Base-by-base conservation (phyloP, 2,888 invertebrate genomes). In the Abscondita cerata region DNA sequence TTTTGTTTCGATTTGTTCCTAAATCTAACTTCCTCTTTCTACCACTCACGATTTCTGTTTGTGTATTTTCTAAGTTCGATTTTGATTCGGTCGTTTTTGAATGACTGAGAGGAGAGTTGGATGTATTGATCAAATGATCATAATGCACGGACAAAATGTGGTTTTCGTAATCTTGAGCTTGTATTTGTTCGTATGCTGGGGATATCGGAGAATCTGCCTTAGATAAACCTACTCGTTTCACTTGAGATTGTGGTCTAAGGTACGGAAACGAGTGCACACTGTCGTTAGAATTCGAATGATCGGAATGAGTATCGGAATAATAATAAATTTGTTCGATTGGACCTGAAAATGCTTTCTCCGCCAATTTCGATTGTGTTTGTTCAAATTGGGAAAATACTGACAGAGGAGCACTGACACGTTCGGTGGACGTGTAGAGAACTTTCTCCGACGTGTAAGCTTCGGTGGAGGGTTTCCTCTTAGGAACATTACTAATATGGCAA, bases 141-240 rank as follows among this genome's bases (percentile, higher is more conserved):
- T 1, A 50, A 15, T 34, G 19, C 1, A 54, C 34, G 1, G 6
- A 34, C 9, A 46, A 11, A 2, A 54, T 33, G 16, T 59, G 59
- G 12, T 20, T 54, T 44, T 44, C n/a, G 41, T 40, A 59, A n/a
- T 59, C 59, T 12, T 50, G 41, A 2, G 59, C 40, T 1, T 53
- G 53, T 31, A 59, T 59, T 19, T 54, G 25, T 34, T 59, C 59
- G 4, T 41, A 59, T 6, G 59, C 50, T 13, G 59, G 59, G 1
- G 59, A 59, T n/a, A 48, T 48, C 12, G 48, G 55, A 1, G 55
- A 55, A 15, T 20, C 16, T 15, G 12, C 20, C 1, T 25, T 2
- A 25, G 19, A 8, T 13, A 9, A 9, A 2, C 6, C 12, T 3
- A 6, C 1, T 11, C 15, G 16, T 25, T 25, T 25, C 4, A 6